These are phyloP conservation scores for Pangasius sanitwongsei DNA, from an alignment of 2,797 vertebrate genomes.

Conservation along the genomic window DNA sequence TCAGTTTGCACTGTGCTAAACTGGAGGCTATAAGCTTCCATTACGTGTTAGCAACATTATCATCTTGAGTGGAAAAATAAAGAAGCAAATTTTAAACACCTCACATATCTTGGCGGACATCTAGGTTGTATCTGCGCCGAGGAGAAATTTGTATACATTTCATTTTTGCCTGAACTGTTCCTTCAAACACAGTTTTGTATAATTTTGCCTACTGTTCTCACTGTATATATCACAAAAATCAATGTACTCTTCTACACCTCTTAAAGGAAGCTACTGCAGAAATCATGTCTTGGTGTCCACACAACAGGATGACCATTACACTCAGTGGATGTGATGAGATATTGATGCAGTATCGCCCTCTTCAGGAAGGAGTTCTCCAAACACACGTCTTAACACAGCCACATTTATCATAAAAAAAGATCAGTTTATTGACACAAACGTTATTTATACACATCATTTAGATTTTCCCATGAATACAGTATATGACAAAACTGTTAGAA, in stretches of 20 bases:
- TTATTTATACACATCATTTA: constrained; percentile 11
- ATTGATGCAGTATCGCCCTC: constrained; percentile 18
- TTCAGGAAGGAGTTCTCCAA: constrained; percentile 19
- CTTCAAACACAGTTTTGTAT: neutral
- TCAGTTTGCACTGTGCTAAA: neutral
- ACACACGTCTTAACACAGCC: neutral
- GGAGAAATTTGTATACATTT: neutral
- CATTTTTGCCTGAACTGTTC: neutral
- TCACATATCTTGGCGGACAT: too few relatives aligned
- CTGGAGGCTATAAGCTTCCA: neutral
- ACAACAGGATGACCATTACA: neutral
- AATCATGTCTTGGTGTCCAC: neutral
- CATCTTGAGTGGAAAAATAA: neutral
- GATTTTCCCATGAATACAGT: neutral
- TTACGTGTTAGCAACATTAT: neutral
- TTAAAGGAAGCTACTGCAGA: neutral
- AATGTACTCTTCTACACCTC: neutral
- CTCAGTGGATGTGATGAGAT: neutral
- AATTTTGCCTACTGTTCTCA: neutral
- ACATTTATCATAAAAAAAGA: neutral
- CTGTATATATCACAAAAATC: neutral
- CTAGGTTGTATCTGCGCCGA: neutral
- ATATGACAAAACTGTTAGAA: neutral
- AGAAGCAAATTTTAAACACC: too few relatives aligned
- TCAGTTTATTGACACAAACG: constrained; percentile 36